Base-by-base conservation (phyloP, 2,113 vertebrate genomes). In the Lycaon pictus region DNA sequence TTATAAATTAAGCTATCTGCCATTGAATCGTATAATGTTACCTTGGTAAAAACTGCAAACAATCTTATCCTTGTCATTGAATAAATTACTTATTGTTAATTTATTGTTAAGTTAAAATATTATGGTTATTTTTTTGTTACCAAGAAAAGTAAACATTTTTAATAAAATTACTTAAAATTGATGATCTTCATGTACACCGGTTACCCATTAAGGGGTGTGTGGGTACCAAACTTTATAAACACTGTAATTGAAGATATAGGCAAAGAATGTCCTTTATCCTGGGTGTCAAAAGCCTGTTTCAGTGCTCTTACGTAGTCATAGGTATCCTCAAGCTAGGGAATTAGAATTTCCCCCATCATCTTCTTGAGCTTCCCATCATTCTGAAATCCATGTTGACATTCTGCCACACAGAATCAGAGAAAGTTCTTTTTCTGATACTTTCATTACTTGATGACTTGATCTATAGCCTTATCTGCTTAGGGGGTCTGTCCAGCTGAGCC, bases 401-500 rank as follows among this genome's bases (percentile, higher is more conserved):
- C 23, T 0, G 29, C 7, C 35, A 63, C 25, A 51, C 9, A 79
- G 89, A 79, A 1, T 96, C 56, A 84, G 80, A 51, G 29, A 20
- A 86, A 35, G 6, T 80, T 96, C 81, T 97, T 95, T 86, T 20
- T 86, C 32, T 93, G 25, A 17, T 91, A 25, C 5, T 93, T 93
- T 95, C 48, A 82, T 60, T 83, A 55, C 72, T 93, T 93, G 76
- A 69, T 86, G 55, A 58, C 82, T 87, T 93, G 29, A 60, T 88
- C 17, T 67, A 67, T 19, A 65, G 22, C 11, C 27, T 56, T 93
- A 60, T 69, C 22, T 97, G 17, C 22, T 86, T 16, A 17, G 19
- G 37, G 25, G 13, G 35, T 91, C 9, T 82, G 48, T 35, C 2
- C 48, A 86, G 1, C 22, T 35, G 37, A 90, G 6, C 35, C 13